Evolutionary conservation across 1,140 invertebrate genomes (phyloP), one percentile per base, ranked within the genome.

Genomic region (Halyomorpha halys): DNA sequence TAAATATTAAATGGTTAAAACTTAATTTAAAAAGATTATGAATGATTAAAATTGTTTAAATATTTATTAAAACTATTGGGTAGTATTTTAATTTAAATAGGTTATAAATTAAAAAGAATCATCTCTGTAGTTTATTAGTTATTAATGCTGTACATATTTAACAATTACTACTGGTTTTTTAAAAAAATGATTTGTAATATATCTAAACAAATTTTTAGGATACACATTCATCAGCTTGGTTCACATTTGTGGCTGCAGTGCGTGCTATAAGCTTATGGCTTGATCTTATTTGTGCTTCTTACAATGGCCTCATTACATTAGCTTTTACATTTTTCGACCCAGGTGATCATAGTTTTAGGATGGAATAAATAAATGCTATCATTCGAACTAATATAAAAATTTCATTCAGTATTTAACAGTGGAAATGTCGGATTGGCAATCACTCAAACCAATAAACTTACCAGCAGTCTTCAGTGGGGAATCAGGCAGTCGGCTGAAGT

Each of bases 261-360:
- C 80, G 91, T 56, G 89, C 93, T 67, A 90, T 97, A 72, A 87
- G 87, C 0, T 82, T 93, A 44, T 86, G 86, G 77, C 73, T 97
- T 34, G 90, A 93, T 73, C 77, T 85, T 63, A 79, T 91, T 1
- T 89, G 86, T 65, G 79, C 85, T 9, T 59, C 78, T 16, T 88
- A 83, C 71, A 86, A 97, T 14, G 77, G 83, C 0, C 73, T 83
- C 53, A 83, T 86, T 15, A 84, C 82, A 11, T 89, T 83, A 69
- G 84, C 85, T 51, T 91, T 91, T 71, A 75, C 92, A 21, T 67
- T 85, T 2, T 69, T 75, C 47, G 60, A 69, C 69, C 72, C 30
- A 71, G 74, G 13, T 74, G 73, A 65, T 76, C 63, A 39, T 56
- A 47, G 5, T 3, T 47, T 23, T 34, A 47, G 63, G 59, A n/a